Evolutionary conservation across 2,888 invertebrate species (phyloP).

Genomic region (Cheilosia vulpina): DNA sequence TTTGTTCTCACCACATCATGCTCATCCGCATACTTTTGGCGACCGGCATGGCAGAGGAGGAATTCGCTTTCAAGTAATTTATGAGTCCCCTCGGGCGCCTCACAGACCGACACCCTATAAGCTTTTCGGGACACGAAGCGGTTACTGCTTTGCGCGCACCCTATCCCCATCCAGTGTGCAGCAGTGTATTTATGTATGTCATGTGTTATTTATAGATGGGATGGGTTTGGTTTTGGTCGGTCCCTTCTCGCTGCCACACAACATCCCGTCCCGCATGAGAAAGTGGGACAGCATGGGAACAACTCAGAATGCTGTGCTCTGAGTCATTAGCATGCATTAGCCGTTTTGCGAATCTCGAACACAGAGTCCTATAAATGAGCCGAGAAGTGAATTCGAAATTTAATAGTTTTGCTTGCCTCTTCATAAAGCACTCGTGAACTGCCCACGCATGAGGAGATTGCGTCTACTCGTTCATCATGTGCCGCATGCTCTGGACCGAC

Average conservation of each 20-base stretch:
- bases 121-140: slow-evolving; percentile 39
- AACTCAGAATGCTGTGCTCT: slow-evolving; percentile 12
- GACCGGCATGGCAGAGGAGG: slow-evolving; percentile 59
- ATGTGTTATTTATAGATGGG: slow-evolving; percentile 72
- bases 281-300: slow-evolving; percentile 63
- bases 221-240: slow-evolving; percentile 44
- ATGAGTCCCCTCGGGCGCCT: slow-evolving; percentile 59
- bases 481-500: slow-evolving; percentile 27
- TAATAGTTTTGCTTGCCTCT: slow-evolving; percentile 4
- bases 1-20: slow-evolving; percentile 71
- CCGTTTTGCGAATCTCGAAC: slow-evolving; percentile 45
- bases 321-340: slow-evolving; percentile 71
- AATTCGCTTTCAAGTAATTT: slow-evolving; percentile 70
- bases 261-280: slow-evolving; percentile 29
- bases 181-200: slow-evolving; percentile 67
- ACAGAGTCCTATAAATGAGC: slow-evolving; percentile 38
- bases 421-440: slow-evolving; percentile 37
- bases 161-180: slow-evolving; percentile 16
- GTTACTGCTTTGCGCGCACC: slow-evolving; percentile 38
- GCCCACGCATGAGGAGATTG: slow-evolving; percentile 63
- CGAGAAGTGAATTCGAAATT: slow-evolving; percentile 36
- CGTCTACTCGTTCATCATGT: slow-evolving; percentile 6
- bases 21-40: slow-evolving; percentile 74
- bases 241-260: slow-evolving; percentile 14
- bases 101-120: slow-evolving; percentile 20